Evolutionary conservation across 2,888 invertebrate species (phyloP), one percentile per base, ranked within the genome.

Genomic region (Imbricaverruca yamaguchii): DNA sequence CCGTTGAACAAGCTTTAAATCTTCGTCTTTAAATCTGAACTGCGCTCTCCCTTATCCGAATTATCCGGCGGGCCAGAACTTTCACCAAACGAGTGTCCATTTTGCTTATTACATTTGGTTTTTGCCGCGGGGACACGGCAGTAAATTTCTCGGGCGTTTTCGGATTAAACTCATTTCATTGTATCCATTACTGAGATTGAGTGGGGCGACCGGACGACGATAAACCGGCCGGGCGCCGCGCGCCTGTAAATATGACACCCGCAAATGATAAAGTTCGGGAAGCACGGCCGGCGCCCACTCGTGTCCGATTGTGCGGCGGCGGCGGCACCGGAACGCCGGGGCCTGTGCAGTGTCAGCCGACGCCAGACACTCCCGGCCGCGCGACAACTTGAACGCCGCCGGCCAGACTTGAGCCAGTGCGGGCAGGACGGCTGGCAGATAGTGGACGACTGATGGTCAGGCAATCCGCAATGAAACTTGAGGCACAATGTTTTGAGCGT

Each of bases 101-200:
- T 74, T 74, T 74, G 74, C 74, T 74, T 74, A 74, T 74, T 74
- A 74, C 74, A 74, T 74, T 74, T 74, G 74, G 74, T 74, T 74
- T 74, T 74, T 74, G 74, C 74, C 74, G 74, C 74, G 74, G 74
- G 69, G 74, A 74, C 74, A 55, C 10, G 74, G 74, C 74, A 53
- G 74, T 74, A 74, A 74, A 74, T 74, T 74, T 74, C 53, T 53
- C 74, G 53, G 74, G 74, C 74, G 74, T 74, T 74, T 74, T 74
- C 74, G 74, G 74, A 74, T 74, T 74, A 74, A 55, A 74, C 74
- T 74, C 74, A 55, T 74, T 74, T 74, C 74, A 74, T 74, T 74
- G 74, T 74, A 55, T 74, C 74, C 74, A 74, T 74, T 74, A 74
- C 74, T 15, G 74, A 74, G 74, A 74, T 74, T 74, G 74, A 74